Evolutionary conservation across 2,797 vertebrate species (phyloP), one percentile per base, ranked within the genome.

Genomic region (Parotocinclus haroldoi): DNA sequence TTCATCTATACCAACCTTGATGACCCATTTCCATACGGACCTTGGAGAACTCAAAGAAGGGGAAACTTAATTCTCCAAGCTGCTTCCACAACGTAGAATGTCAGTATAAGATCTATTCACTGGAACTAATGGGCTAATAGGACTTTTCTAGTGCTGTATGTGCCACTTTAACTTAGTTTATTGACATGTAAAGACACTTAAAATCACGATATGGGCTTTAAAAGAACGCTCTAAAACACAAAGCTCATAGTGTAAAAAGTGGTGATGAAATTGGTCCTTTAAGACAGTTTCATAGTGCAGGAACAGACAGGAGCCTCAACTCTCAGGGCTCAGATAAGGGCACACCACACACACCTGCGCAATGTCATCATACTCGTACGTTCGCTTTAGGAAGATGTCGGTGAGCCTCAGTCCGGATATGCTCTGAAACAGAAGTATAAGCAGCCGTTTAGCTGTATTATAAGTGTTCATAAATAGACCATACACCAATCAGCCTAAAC

Each of bases 351-450:
- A 98, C 78, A 99, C 96, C 81, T 99, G 96, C 13, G 95, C 95
- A 1, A 99, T 93, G 84, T 99, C 97, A 44, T 99, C 97, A 0
- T 98, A 98, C 58, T 99, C 97, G 0, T 99, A 99, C 0, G 96
- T 99, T 86, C 97, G 93, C 90, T 99, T 98, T 87, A 99, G 85
- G 86, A 99, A 99, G 0, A 94, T 98, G 69, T 99, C 97, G 0
- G 94, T 99, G 52, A 99, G 91, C 84, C 97, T 91, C 79, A 99
- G 81, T 57, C 96, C 97, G 1, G 96, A 99, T 73, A 99, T 90
- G 12, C 95, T 98, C 97, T 99, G 79, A 74, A 86, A 81, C 7
- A 75, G 64, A 62, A 16, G 45, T 55, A 62, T 7, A 50, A n/a
- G n/a, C n/a, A n/a, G n/a, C n/a, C n/a, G n/a, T n/a, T n/a, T 5